These are phyloP conservation scores for Chondrilla cf. caribensis DNA, from an alignment of 37 sponge, comb jelly and placozoan genomes.

Conservation along the genomic window DNA sequence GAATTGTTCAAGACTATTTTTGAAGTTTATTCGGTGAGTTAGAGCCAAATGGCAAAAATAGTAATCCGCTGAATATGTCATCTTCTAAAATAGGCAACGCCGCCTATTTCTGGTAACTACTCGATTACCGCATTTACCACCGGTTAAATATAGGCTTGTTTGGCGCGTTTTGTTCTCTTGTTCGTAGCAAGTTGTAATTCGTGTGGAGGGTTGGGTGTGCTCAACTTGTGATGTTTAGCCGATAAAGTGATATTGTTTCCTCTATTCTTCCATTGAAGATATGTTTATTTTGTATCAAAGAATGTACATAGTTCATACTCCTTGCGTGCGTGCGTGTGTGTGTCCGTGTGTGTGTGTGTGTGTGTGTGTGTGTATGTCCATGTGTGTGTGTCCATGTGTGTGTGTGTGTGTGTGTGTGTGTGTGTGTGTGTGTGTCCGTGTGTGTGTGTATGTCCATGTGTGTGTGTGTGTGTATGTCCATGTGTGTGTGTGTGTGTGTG, in stretches of 20 bases:
- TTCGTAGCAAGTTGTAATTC: neutral
- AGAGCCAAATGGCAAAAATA: constrained; percentile 9
- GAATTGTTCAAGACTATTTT: neutral
- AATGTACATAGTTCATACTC: neutral
- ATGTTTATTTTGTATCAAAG: neutral
- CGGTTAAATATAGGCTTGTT: constrained; percentile 2
- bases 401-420: constrained; percentile 24
- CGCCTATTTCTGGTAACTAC: constrained; percentile 8
- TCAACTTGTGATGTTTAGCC: too few relatives aligned
- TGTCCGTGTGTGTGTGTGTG: neutral
- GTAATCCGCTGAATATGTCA: neutral
- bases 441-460: constrained; percentile 20
- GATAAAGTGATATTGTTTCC: too few relatives aligned
- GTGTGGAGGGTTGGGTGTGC: neutral
- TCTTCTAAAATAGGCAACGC: constrained; percentile 4
- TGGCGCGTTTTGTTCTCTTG: neutral
- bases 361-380: constrained; percentile 11
- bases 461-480: constrained; percentile 20
- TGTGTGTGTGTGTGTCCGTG: neutral
- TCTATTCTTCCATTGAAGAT: too few relatives aligned
- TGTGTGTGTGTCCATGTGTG: constrained; percentile 23
- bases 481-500: neutral
- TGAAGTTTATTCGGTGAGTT: neutral
- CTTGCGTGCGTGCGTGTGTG: neutral
- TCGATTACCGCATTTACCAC: neutral